Evolutionary conservation across 2,113 vertebrate genomes (phyloP), one percentile per base, ranked within the genome.

Genomic region (Mungos mungo): DNA sequence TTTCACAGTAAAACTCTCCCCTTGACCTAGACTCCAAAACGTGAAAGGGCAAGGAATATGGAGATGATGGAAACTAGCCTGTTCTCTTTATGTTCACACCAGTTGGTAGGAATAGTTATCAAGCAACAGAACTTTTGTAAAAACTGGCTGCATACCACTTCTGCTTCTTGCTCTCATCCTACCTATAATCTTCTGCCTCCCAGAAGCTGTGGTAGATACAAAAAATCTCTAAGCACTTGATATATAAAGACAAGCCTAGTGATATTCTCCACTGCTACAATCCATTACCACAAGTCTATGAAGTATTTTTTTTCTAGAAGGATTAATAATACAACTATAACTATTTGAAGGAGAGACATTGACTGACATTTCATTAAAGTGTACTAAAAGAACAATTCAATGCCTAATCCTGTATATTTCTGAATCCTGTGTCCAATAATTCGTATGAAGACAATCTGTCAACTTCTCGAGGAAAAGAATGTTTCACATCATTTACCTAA

Each of bases 281-380:
- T n/a, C 50, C 29, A 91, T 84, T 85, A 76, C 27, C n/a, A 82
- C 12, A 81, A 15, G 10, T 45, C 66, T 41, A 63, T 82, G 31
- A 93, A 87, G 71, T 45, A 87, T 33, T 29, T 72, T 88, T 88
- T 79, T 91, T 88, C 7, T 45, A 82, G 38, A 84, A 94, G 38
- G 86, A 92, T 72, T 92, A 89, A 66, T 29, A 54, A 50, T 68
- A 80, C 33, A 88, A 72, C 33, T 88, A 47, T 38, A 87, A 83
- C 23, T 60, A 38, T 71, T 82, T 96, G 15, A 47, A 82, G 31
- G 41, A 93, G 9, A 95, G 31, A 4, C 82, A 93, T 31, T 97
- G 80, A 50, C 45, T 90, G 60, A 94, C 23, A 92, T 90, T 93
- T 95, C 74, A 96, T 63, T 72, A 87, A 94, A 93, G 71, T n/a